A percentile compares a stretch with the other conserved stretches of the same genome.
Conservation (phyloP, 2,888 invertebrate species). For the Frankliniella intonsa region DNA sequence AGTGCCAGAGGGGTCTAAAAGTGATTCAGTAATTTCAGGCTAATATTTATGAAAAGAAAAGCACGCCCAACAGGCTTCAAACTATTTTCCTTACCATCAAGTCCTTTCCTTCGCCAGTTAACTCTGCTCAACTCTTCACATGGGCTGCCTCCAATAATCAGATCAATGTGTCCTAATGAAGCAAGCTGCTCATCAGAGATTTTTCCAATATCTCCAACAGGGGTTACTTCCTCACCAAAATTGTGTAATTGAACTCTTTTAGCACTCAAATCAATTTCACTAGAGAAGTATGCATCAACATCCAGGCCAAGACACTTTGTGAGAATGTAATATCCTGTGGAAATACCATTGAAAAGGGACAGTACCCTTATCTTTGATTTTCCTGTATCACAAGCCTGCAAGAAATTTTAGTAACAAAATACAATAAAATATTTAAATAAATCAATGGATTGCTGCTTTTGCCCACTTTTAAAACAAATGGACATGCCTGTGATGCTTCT, state of each 20-base stretch:
- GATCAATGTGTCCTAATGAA: neutral
- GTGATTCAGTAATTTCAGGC: neutral
- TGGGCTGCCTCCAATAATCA: neutral
- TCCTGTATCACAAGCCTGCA: neutral
- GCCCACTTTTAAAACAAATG: too few species aligned
- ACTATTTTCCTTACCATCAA: slow-evolving; percentile 5
- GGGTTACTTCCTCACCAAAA: neutral
- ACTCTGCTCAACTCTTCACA: neutral
- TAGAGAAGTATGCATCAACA: neutral
- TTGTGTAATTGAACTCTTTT: neutral
- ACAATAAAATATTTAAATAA: too few species aligned
- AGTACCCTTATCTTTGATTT: neutral
- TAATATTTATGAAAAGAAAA: neutral
- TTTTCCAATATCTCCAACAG: neutral
- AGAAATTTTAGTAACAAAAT: too few species aligned
- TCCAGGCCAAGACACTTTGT: neutral
- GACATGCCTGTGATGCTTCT: too few species aligned
- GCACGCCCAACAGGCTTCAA: neutral
- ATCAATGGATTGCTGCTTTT: too few species aligned
- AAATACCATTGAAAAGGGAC: neutral
- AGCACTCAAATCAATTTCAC: neutral
- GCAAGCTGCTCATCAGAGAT: neutral
- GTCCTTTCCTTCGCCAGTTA: neutral
- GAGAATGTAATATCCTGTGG: slow-evolving; percentile 2
- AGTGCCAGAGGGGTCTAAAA: neutral